Base-by-base conservation (phyloP, 2,113 vertebrate genomes). In the Ictidomys tridecemlineatus region DNA sequence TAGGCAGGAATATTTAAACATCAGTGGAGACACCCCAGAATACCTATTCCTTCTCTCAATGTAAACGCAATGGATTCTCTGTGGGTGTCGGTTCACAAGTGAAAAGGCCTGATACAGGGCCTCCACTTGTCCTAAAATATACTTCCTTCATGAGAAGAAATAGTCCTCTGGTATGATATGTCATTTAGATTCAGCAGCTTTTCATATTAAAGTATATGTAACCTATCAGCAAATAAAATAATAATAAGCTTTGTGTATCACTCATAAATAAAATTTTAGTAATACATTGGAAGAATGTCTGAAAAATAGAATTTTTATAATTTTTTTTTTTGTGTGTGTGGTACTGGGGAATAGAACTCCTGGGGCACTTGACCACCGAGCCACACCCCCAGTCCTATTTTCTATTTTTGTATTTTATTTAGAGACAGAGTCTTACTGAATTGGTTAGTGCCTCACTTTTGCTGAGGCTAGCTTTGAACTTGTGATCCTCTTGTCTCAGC, bases 131-230 rank as follows among this genome's bases (percentile, higher is more conserved):
- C 13, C 61, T 83, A 61, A 74, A 8, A 56, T 18, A 72, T 2
- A 58, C 32, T 69, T 8, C 5, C 17, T 83, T 2, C 5, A 70
- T 39, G 30, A 94, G 51, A 84, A 92, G 24, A 85, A 82, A 77
- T n/a, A 45, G 53, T 16, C 0, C 1, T 26, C 7, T 14, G 2
- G 8, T 39, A 5, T 10, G 11, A 77, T 14, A 51, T 17, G 20
- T 5, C 37, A 78, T 79, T 89, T 89, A 58, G 4, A 34, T 69
- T 82, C 85, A 28, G n/a, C 39, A 8, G 1, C 1, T 84, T 84
- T 82, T 87, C 9, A 74, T 72, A 22, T 9, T 76, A 17, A 94
- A 91, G 14, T 61, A 63, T 61, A n/a, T 51, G 2, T 78, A 73
- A 53, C 17, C 16, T 26, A 63, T 37, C 17, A 76, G 67, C 39